phyloP scores from a whole-genome alignment of 2,113 vertebrate species.

The Numida meleagris region DNA sequence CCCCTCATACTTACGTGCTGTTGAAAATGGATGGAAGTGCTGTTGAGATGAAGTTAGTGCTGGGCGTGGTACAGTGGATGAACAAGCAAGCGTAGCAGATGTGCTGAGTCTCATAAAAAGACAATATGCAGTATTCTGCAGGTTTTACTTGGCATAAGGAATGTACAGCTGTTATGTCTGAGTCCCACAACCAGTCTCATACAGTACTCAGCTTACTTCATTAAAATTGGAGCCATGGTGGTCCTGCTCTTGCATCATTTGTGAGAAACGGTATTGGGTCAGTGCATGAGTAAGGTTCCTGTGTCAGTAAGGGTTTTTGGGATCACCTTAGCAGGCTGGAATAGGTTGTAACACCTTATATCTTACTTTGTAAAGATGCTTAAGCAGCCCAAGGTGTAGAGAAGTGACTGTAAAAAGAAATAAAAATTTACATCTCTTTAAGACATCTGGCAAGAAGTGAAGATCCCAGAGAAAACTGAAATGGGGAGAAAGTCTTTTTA shows the following conservation, averaged over 20 bases:
- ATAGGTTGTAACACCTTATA: not conserved
- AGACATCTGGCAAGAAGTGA: not conserved
- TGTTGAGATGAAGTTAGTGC: not conserved
- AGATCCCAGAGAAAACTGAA: not conserved
- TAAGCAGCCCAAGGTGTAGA: not conserved
- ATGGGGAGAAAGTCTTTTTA: not conserved
- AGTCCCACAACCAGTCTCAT: not conserved
- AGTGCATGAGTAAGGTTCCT: not conserved
- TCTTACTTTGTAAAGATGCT: not conserved
- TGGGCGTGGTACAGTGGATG: not conserved
- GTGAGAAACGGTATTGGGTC: not conserved
- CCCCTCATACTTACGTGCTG: too few species aligned
- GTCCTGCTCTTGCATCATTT: not conserved
- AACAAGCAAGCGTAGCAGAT: fast-evolving
- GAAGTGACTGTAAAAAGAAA: not conserved
- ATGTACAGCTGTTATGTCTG: not conserved
- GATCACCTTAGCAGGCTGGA: not conserved
- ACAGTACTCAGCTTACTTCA: not conserved
- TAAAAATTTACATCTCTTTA: not conserved
- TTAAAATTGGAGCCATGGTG: fast-evolving
- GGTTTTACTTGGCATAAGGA: not conserved
- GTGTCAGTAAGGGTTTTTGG: too few species aligned
- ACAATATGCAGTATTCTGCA: not conserved
- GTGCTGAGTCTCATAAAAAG: not conserved
- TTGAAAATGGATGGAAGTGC: not conserved